Evolutionary conservation across 2,113 vertebrate genomes (phyloP).

Genomic region (Daubentonia madagascariensis): DNA sequence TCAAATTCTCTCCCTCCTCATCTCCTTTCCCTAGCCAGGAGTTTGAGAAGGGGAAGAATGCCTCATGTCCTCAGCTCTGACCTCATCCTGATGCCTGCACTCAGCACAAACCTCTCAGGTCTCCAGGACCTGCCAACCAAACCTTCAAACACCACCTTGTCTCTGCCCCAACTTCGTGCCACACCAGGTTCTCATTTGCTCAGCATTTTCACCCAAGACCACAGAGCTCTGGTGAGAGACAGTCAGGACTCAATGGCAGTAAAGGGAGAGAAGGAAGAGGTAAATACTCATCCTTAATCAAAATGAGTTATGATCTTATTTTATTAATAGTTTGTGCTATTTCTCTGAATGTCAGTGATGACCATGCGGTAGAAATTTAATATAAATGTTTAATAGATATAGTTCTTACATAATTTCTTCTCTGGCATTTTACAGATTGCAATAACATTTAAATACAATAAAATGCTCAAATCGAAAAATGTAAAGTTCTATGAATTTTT

Average conservation of each 20-base stretch:
- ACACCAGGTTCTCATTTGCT: neutral
- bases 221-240: neutral
- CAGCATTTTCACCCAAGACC: neutral
- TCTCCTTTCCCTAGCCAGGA: neutral
- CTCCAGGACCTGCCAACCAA: neutral
- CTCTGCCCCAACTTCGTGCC: neutral
- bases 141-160: neutral
- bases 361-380: neutral
- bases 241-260: neutral
- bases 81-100: neutral
- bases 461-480: neutral
- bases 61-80: neutral
- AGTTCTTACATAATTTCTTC: slow-evolving; percentile 2
- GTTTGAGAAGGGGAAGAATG: neutral
- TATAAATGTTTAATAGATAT: neutral
- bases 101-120: neutral
- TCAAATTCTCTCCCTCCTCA: neutral
- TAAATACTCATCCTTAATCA: neutral
- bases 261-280: neutral
- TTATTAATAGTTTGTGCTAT: neutral
- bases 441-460: neutral
- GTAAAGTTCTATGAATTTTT: neutral
- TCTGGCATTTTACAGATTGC: neutral
- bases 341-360: neutral
- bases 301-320: neutral